Evolutionary conservation across 2,797 vertebrate species (phyloP), one percentile per base, ranked within the genome.

Genomic region (Takifugu ocellatus): DNA sequence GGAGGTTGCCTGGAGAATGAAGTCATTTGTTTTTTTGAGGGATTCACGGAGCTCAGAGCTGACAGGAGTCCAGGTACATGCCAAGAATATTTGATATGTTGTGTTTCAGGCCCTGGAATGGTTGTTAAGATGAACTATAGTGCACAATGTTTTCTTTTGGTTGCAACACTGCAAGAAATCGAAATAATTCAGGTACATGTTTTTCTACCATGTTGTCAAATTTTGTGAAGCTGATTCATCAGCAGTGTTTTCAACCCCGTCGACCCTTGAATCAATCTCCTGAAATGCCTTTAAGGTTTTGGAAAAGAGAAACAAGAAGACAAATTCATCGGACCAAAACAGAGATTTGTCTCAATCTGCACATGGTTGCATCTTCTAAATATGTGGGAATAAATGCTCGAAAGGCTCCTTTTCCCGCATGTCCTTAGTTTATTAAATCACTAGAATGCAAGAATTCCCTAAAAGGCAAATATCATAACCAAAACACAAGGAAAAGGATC

Each of bases 401-500:
- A 2, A 11, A 36, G 9, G 9, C 9, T 36, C 33, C 36, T 39
- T 39, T 39, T 39, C 12, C 36, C 14, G 46, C 31, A 31, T 56
- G 10, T 48, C 51, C 67, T 24, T 51, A 49, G 39, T 47, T 33
- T 10, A 54, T 60, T 25, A 48, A 56, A 49, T 26, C 6, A 36
- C n/a, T n/a, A 15, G 16, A 43, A n/a, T 15, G 5, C 43, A 6
- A n/a, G 7, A 44, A 61, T 12, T 56, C 53, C 25, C 46, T 36
- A 31, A 59, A 45, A 68, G 71, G 58, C 63, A 16, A 68, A 65
- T 52, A 57, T 59, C 64, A 63, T 71, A 78, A 75, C 59, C 47
- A 61, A 14, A 74, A 48, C 52, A 31, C 83, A 79, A 83, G 68
- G 12, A 83, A 83, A 84, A 80, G 87, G 79, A 66, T 46, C 55